Percentiles rank a stretch among this genome's conserved stretches.
These are phyloP conservation scores for Alcis repandata DNA, from an alignment of 2,888 invertebrate genomes.

Conservation along the genomic window DNA sequence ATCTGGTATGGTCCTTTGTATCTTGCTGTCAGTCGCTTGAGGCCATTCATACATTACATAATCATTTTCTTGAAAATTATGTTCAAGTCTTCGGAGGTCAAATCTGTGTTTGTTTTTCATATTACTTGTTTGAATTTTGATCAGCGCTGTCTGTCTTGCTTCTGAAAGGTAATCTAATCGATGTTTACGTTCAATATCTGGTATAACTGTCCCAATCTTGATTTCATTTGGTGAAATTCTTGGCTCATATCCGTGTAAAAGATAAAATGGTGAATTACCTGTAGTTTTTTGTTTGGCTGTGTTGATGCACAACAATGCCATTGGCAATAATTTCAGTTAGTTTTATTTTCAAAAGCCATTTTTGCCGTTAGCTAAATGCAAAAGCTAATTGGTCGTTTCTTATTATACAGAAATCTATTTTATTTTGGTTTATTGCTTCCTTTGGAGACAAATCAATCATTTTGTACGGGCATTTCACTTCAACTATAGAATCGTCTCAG, in stretches of 20 bases:
- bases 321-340: no score
- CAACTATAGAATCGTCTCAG: no score
- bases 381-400: no score
- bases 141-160: constrained; percentile 7
- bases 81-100: no score
- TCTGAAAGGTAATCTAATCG: constrained; percentile 9
- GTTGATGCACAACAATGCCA: constrained; percentile 1
- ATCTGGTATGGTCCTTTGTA: constrained; percentile 21
- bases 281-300: constrained; percentile 22
- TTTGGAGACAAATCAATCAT: no score
- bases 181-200: not conserved
- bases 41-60: constrained; percentile 31
- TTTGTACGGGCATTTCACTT: no score
- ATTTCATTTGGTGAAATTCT: constrained; percentile 20
- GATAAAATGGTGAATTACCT: constrained; percentile 19
- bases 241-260: constrained; percentile 19
- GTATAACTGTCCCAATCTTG: not conserved
- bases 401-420: no score
- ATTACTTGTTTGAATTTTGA: not conserved
- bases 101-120: constrained; percentile 12
- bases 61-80: constrained; percentile 20
- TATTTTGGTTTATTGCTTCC: no score
- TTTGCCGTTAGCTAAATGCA: no score
- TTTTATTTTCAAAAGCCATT: no score
- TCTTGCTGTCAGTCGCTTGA: constrained; percentile 22